These are phyloP conservation scores for Piscicola geometra DNA, from an alignment of 2,888 invertebrate genomes.

Conservation along the genomic window DNA sequence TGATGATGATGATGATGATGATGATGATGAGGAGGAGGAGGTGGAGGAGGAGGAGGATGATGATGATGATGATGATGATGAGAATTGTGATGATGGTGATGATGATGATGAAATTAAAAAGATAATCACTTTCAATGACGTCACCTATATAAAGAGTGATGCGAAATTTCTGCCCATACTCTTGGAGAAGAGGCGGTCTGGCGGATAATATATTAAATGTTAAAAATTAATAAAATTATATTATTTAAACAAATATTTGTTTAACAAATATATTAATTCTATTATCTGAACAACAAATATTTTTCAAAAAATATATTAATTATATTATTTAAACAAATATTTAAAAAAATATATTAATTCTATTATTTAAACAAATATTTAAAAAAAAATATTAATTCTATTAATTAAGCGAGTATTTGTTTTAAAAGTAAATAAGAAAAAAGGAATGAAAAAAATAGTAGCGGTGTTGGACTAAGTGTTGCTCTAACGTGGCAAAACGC, in stretches of 20 bases:
- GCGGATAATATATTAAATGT: not conserved
- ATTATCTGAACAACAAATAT: too few species aligned
- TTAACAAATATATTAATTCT: not conserved
- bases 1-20: too few species aligned
- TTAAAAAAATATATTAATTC: not conserved
- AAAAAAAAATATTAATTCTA: not conserved
- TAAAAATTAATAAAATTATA: not conserved
- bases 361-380: not conserved
- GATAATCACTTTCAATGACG: too few species aligned
- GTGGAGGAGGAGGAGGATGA: too few species aligned
- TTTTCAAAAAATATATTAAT: not conserved
- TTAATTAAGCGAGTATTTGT: too few species aligned
- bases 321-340: not conserved
- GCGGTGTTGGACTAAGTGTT: too few species aligned
- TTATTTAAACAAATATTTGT: not conserved
- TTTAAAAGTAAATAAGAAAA: too few species aligned
- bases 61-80: too few species aligned
- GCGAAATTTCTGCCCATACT: constrained; percentile 1
- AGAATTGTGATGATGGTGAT: too few species aligned
- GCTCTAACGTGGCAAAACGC: constrained; percentile 1
- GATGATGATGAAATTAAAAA: too few species aligned
- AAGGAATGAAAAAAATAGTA: too few species aligned
- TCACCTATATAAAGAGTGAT: constrained; percentile 8
- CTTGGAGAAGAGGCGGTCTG: constrained; percentile 27
- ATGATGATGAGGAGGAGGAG: too few species aligned